Conservation (phyloP, 2,113 vertebrate genomes). For the Alosa alosa region DNA sequence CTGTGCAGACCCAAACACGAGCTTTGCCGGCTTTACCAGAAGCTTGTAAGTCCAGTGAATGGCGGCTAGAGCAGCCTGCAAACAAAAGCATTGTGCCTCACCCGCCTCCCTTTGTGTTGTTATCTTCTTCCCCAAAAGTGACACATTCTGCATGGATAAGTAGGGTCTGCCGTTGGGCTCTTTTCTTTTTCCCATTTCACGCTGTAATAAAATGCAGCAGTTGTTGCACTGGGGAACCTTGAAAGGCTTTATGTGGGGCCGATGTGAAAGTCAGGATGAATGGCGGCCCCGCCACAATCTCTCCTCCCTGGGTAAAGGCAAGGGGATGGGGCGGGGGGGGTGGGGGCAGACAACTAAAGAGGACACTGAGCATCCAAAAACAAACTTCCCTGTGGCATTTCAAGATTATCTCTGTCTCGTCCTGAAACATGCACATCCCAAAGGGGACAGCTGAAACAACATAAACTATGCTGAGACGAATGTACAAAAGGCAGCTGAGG, state of each 20-base stretch:
- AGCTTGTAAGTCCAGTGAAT: background rate
- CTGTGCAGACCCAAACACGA: background rate
- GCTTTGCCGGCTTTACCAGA: background rate
- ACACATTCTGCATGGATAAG: slow-evolving; percentile 78
- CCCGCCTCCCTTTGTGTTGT: slow-evolving; percentile 69
- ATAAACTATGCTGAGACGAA: slow-evolving; percentile 40
- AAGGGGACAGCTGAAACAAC: slow-evolving; percentile 55
- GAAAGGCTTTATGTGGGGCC: slow-evolving; percentile 80
- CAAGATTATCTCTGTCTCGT: slow-evolving; percentile 8
- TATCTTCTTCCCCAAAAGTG: slow-evolving; percentile 61
- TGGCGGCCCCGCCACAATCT: slow-evolving; percentile 68
- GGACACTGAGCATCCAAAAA: slow-evolving; percentile 42
- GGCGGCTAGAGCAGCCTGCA: background rate
- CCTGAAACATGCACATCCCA: slow-evolving; percentile 38
- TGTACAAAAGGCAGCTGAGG: slow-evolving; percentile 54
- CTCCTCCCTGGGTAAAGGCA: slow-evolving; percentile 63
- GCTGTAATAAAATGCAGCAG: slow-evolving; percentile 78
- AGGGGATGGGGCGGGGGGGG: background rate
- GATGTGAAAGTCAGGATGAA: slow-evolving; percentile 73
- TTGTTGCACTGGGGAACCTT: slow-evolving; percentile 49
- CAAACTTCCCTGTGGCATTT: slow-evolving; percentile 4
- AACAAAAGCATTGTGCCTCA: slow-evolving; percentile 59
- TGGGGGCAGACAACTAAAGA: slow-evolving; percentile 25
- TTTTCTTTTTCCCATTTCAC: slow-evolving; percentile 86
- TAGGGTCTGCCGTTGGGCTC: slow-evolving; percentile 68